Evolutionary conservation across 2,888 invertebrate genomes (phyloP).

Genomic region (Troglohyphantes excavatus): DNA sequence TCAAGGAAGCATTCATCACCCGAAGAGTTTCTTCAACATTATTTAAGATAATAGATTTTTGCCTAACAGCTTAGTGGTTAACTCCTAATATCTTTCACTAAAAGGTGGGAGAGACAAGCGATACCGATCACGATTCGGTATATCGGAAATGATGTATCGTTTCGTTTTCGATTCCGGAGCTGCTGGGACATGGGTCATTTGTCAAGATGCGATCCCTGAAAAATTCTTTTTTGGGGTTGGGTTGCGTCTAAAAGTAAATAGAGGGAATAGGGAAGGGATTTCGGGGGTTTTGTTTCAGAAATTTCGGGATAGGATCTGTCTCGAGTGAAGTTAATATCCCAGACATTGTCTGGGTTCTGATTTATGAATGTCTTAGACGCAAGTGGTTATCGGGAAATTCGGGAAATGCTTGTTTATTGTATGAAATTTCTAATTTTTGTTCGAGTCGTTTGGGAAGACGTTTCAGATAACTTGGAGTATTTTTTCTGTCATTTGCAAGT

Average conservation of each 20-base stretch:
- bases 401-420: no score
- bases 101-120: not conserved
- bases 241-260: not conserved
- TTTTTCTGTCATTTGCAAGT: no score
- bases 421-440: no score
- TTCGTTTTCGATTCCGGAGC: conserved; percentile 1
- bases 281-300: no score
- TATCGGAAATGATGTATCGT: not conserved
- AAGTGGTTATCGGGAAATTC: no score
- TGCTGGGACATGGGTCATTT: not conserved
- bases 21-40: not conserved
- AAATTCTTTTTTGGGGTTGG: not conserved
- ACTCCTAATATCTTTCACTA: not conserved
- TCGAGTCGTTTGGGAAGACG: no score
- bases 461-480: no score
- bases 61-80: conserved; percentile 1
- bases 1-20: not conserved
- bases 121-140: not conserved
- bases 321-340: no score
- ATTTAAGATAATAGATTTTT: conserved; percentile 6
- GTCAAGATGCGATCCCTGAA: not conserved
- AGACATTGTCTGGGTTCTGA: no score
- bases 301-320: no score
- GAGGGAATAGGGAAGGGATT: no score
- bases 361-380: no score